phyloP scores from a whole-genome alignment of 2,797 vertebrate genomes.

The Hylomyscus alleni region DNA sequence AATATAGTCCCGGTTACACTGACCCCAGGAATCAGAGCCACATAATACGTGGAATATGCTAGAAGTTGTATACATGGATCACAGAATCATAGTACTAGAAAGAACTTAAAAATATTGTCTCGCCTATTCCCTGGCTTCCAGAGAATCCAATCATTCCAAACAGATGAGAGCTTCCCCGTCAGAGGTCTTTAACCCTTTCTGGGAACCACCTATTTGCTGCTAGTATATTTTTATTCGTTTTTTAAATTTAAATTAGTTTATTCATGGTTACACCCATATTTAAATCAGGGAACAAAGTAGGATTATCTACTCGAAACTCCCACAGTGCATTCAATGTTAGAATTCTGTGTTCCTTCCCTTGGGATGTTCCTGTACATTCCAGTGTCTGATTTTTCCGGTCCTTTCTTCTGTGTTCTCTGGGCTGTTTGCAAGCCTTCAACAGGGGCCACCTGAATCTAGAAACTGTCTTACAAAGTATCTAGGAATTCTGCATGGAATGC shows the following conservation, averaged over 20 bases:
- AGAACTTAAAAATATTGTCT: conserved; percentile 71
- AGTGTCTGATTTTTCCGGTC: neutral
- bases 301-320: neutral
- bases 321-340: neutral
- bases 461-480: conserved; percentile 44
- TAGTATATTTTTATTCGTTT: conserved; percentile 41
- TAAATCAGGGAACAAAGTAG: neutral
- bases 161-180: conserved; percentile 76
- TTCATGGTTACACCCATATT: neutral
- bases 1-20: conserved; percentile 61
- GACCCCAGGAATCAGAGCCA: conserved; percentile 76
- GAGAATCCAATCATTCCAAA: conserved; percentile 82
- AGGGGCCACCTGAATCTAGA: neutral
- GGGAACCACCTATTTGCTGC: neutral
- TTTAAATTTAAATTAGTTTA: conserved; percentile 61
- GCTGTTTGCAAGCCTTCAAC: neutral
- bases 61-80: conserved; percentile 59
- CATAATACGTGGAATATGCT: conserved; percentile 52
- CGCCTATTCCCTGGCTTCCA: conserved; percentile 76
- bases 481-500: neutral
- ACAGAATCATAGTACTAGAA: conserved; percentile 62
- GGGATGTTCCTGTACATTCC: neutral
- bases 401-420: neutral
- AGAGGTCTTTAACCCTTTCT: conserved; percentile 72
- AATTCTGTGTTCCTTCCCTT: neutral